A percentile compares a stretch with the other conserved stretches of the same genome.
These are phyloP conservation scores for Simalia tracyae DNA, from an alignment of 2,797 vertebrate species.

Conservation along the genomic window DNA sequence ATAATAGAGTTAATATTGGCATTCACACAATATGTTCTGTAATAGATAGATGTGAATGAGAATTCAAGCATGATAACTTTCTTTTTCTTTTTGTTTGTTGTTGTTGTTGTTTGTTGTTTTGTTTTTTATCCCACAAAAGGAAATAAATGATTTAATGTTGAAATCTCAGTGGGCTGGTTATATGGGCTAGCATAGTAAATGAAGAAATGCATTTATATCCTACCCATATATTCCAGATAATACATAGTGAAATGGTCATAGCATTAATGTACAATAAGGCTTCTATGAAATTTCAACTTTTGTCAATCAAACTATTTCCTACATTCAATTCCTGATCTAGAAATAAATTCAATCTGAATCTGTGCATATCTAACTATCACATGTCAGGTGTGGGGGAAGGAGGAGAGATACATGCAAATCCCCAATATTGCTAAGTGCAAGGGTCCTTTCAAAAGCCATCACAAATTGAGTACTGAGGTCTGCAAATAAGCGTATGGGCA, in stretches of 20 bases:
- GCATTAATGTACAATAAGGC: background rate
- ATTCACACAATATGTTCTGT: background rate
- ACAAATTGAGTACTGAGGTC: too few species aligned
- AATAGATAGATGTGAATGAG: background rate
- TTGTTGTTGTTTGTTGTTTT: too few species aligned
- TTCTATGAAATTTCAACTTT: background rate
- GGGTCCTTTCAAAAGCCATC: too few species aligned
- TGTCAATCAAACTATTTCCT: background rate
- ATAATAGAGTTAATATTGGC: conserved; percentile 19
- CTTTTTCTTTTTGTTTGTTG: too few species aligned
- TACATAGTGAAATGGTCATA: background rate
- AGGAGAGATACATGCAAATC: too few species aligned
- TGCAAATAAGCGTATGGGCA: too few species aligned
- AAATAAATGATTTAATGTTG: background rate
- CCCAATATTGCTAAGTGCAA: too few species aligned
- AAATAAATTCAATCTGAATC: background rate
- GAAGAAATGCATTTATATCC: background rate
- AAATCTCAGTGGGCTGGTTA: background rate
- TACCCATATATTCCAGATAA: background rate
- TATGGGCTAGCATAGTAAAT: background rate
- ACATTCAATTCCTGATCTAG: background rate
- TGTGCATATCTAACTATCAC: too few species aligned
- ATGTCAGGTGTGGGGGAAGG: too few species aligned
- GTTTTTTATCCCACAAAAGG: background rate
- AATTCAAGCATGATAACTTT: background rate